Base-by-base conservation (phyloP, 2,113 vertebrate genomes). In the Pygoscelis antarcticus region DNA sequence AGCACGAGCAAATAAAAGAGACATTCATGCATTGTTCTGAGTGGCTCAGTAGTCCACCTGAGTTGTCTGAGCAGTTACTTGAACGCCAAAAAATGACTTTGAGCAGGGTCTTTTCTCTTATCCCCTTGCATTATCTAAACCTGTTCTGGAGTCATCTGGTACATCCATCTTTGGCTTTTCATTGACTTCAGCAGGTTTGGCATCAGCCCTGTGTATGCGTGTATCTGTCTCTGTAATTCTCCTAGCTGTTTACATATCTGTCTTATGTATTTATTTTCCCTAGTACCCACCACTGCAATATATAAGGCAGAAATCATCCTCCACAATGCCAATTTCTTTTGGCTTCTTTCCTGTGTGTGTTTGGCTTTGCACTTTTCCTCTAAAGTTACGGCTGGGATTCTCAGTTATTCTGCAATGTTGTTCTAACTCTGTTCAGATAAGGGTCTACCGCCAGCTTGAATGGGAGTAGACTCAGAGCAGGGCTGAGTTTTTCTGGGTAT, bases 251-350 rank as follows among this genome's bases (percentile, higher is more conserved):
- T 96, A 94, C 83, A 19, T 65, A 14, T 77, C 82, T 93, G 71
- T 88, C 85, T 92, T 78, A 90, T 34, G 92, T 92, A 90, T 96
- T 95, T 95, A 92, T 96, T 97, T 97, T 96, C 88, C 83, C 38
- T 58, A 11, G 92, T 94, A 93, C 71, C 85, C 93, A 92, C 27
- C 90, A 83, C 90, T 94, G 97, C 76, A 81, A 78, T 68, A 46
- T 60, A 93, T 76, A 89, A 95, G 62, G 76, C 92, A 96, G 90
- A 90, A 96, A 92, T 96, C 96, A 97, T 93, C 88, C 80, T 93
- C 68, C 76, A 93, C 71, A 94, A 92, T 93, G 93, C 96, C 95
- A 97, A 47, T 86, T 97, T 94, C 88, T 96, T 89, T 92, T 97
- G 97, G 96, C 97, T 94, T 75, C 92, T 60, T 87, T 96, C 93